Evolutionary conservation across 1,140 invertebrate species (phyloP), one percentile per base, ranked within the genome.

Genomic region (Odontomachus brunneus): DNA sequence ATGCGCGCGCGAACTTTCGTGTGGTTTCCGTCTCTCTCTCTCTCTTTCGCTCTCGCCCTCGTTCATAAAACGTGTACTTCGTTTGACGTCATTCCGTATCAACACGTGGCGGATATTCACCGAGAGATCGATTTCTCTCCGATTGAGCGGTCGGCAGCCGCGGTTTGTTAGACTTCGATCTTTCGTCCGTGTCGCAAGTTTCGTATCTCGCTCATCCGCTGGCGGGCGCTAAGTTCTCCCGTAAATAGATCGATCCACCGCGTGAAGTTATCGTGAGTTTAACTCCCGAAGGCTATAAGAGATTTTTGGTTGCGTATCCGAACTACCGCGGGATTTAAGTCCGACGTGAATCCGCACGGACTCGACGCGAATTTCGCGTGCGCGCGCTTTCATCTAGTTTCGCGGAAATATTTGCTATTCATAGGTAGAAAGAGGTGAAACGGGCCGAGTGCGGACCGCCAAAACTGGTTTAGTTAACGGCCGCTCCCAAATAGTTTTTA

Each of bases 21-120:
- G 62, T 55, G 33, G 5, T 33, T 11, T 51, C 38, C 33, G 5
- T 33, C 29, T 33, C 5, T 19, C 38, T 44, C 38, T 11, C 38
- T 11, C 9, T 44, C 38, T 44, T 11, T 44, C 9, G 38, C 38
- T 4, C 11, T 2, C 29, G 29, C 59, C 29, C 55, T 62, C 29
- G n/a, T 15, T 38, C 57, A 82, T 76, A 82, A 84, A 86, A 85
- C 49, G 55, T 49, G 48, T 57, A 29, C 44, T 51, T 82, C 38
- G 11, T 82, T 51, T 62, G 63, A 19, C 11, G 83, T 65, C 59
- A 48, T 29, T 81, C 55, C 69, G 69, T 67, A 85, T 86, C 85
- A 84, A 84, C 84, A 85, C 71, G 69, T 75, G 85, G 69, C 71
- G 85, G 69, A 12, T 74, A 73, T 63, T 86, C 74, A 57, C 48